These are phyloP conservation scores for Coranthus polyacanthus DNA, from an alignment of 2,797 vertebrate species.

Conservation along the genomic window DNA sequence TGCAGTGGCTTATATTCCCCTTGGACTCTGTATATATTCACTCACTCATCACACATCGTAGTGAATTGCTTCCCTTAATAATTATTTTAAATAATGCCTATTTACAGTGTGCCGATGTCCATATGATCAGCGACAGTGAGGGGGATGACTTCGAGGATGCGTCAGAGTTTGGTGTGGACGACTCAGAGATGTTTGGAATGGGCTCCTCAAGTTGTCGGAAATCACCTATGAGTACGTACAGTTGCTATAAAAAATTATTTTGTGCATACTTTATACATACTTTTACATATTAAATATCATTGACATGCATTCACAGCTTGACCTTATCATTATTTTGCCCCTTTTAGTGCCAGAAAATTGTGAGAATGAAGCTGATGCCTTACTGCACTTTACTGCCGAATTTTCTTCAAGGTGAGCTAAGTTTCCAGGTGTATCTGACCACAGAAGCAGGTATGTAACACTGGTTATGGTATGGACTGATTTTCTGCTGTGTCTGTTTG, in stretches of 20 bases:
- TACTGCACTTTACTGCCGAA: conserved; percentile 99
- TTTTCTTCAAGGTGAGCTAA: conserved; percentile 96
- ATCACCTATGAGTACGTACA: conserved; percentile 95
- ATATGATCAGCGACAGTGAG: conserved; percentile 99
- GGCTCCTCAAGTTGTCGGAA: conserved; percentile 92
- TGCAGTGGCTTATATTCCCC: conserved; percentile 12
- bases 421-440: conserved; percentile 3
- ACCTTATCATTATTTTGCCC: conserved; percentile 1
- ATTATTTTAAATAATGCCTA: conserved; percentile 5
- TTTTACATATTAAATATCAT: too few species aligned
- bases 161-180: conserved; percentile 97
- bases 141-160: conserved; percentile 99
- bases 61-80: conserved; percentile 11
- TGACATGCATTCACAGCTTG: background rate
- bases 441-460: background rate
- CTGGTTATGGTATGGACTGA: conserved; percentile 15
- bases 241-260: too few species aligned
- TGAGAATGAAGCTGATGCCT: conserved; percentile 99
- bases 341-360: conserved; percentile 97
- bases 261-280: too few species aligned
- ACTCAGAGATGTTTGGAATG: conserved; percentile 98
- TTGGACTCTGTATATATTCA: background rate
- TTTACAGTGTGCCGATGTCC: conserved; percentile 94
- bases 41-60: conserved; percentile 6
- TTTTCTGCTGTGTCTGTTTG: conserved; percentile 62